Conservation (phyloP, 1,140 invertebrate species). For the Halyomorpha halys region DNA sequence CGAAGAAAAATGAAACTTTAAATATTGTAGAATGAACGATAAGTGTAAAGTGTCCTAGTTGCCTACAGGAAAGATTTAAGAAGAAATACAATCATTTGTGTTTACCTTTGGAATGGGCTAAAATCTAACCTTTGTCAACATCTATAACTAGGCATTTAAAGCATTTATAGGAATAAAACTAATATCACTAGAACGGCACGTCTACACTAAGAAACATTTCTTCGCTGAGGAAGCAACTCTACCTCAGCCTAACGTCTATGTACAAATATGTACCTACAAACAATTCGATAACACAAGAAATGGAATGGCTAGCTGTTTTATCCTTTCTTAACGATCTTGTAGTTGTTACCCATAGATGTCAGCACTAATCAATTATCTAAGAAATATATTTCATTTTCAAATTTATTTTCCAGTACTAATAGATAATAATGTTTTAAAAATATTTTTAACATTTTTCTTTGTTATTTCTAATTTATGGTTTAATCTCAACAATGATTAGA, state of each 20-base stretch:
- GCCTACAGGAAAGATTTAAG: slow-evolving; percentile 5
- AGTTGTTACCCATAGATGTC: slow-evolving; percentile 11
- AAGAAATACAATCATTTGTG: slow-evolving; percentile 15
- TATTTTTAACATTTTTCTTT: too few species aligned
- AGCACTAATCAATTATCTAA: slow-evolving; percentile 11
- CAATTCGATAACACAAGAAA: slow-evolving; percentile 22
- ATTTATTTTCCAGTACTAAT: neutral
- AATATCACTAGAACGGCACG: slow-evolving; percentile 10
- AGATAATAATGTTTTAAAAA: too few species aligned
- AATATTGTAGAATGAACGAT: neutral
- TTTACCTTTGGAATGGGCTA: slow-evolving; percentile 21
- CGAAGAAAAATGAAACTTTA: neutral
- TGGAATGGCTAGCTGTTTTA: slow-evolving; percentile 16
- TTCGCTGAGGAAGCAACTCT: slow-evolving; percentile 6
- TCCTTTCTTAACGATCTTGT: slow-evolving; percentile 17
- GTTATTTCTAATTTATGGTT: too few species aligned
- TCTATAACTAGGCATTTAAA: slow-evolving; percentile 7
- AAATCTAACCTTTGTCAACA: slow-evolving; percentile 24
- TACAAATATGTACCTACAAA: slow-evolving; percentile 16
- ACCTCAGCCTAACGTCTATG: slow-evolving; percentile 12
- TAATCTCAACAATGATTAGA: too few species aligned
- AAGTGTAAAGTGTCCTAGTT: neutral
- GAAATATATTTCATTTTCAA: neutral
- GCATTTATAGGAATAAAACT: slow-evolving; percentile 9
- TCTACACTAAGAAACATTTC: slow-evolving; percentile 11